phyloP scores from a whole-genome alignment of 2,113 vertebrate genomes.

The Caretta caretta region DNA sequence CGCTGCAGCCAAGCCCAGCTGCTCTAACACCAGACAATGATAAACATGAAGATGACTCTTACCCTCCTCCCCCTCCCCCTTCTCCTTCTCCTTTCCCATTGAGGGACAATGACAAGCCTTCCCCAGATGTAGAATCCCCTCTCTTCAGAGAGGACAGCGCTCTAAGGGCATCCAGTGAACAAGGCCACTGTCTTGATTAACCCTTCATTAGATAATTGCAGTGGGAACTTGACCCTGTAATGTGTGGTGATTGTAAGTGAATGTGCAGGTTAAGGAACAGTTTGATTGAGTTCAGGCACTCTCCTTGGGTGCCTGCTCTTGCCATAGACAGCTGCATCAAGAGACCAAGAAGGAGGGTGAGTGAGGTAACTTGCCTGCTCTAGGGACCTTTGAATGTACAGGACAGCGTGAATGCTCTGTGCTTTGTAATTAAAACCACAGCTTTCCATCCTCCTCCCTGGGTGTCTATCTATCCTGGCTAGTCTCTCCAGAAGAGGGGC shows the following conservation, averaged over 20 bases:
- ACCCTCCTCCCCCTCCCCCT: background rate
- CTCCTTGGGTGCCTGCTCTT: background rate
- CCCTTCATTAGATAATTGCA: background rate
- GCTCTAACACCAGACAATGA: too few species aligned
- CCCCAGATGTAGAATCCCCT: background rate
- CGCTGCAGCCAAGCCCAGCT: too few species aligned
- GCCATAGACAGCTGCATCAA: background rate
- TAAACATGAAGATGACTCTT: background rate
- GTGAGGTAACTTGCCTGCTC: background rate
- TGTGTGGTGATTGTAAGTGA: background rate
- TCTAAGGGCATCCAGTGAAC: background rate
- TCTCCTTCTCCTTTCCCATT: background rate
- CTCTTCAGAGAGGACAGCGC: background rate
- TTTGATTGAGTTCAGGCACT: background rate
- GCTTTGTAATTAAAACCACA: background rate
- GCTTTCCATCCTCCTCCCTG: accelerated
- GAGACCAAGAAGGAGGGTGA: background rate
- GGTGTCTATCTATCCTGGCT: background rate
- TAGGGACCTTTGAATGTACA: background rate
- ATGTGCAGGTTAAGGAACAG: background rate
- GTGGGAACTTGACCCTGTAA: background rate
- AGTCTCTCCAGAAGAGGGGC: background rate
- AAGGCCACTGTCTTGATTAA: background rate
- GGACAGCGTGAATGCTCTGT: background rate
- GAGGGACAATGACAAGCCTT: background rate